Conservation (phyloP, 2,797 vertebrate genomes). For the Enteromius unitaeniatus region DNA sequence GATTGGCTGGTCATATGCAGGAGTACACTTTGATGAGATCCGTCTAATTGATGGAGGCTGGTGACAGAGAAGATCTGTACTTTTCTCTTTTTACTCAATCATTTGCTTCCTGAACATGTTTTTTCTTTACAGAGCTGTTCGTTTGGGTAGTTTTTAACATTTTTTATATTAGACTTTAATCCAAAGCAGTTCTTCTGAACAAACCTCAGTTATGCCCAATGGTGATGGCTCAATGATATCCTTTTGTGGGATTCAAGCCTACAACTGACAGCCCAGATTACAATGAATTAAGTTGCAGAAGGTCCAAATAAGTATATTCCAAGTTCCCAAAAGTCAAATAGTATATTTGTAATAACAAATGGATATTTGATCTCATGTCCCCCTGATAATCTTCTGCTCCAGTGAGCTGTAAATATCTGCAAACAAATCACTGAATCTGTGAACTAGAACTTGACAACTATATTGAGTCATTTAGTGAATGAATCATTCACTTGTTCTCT, state of each 20-base stretch:
- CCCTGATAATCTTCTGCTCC: background rate
- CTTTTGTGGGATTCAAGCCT: background rate
- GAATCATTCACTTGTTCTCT: background rate
- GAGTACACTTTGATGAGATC: constrained; percentile 30
- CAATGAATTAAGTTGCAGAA: background rate
- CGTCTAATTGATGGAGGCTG: constrained; percentile 29
- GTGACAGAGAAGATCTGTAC: constrained; percentile 24
- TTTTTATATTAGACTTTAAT: background rate
- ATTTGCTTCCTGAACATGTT: background rate
- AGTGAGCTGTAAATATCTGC: background rate
- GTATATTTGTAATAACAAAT: background rate
- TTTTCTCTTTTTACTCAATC: constrained; percentile 17
- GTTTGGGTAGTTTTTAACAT: background rate
- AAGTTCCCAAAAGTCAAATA: background rate
- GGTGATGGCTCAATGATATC: background rate
- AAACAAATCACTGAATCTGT: background rate
- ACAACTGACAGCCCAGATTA: background rate
- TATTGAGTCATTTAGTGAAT: background rate
- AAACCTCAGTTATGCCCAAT: background rate
- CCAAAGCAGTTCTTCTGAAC: background rate
- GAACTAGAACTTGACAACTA: background rate
- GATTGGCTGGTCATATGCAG: constrained; percentile 38
- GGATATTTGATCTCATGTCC: background rate
- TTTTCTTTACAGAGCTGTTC: background rate
- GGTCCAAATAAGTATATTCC: background rate